Evolutionary conservation across 2,888 invertebrate genomes (phyloP), one percentile per base, ranked within the genome.

Genomic region (Diogma glabrata): DNA sequence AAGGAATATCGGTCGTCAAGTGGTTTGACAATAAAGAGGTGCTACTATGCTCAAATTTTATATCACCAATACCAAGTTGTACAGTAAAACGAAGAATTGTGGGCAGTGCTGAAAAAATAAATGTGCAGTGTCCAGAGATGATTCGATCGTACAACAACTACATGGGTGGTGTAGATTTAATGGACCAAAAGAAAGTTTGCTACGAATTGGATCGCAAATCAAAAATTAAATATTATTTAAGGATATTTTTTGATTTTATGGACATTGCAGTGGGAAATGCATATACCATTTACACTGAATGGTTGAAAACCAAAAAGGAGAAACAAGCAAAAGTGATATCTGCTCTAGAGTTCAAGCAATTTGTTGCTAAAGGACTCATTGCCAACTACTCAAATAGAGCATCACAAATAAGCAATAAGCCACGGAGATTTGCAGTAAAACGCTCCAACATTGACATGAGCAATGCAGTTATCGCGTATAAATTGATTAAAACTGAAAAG

Each of bases 111-210:
- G 45, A 52, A 16, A 51, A 50, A 46, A 23, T 53, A 16, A 45
- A 53, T 30, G 46, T 55, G 8, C 40, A 5, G 16, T 53, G 53
- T 33, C 50, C 50, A 17, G 17, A 47, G 23, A 28, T 53, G n/a
- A 26, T 53, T 2, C 26, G 6, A 16, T 10, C 23, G 3, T 52
- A 50, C n/a, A 47, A 50, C 23, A 24, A 45, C 28, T n/a, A 49
- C 36, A 51, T 53, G 51, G 46, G 53, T 16, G 51, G 47, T 8
- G 51, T 52, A 3, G 49, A 51, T 17, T 47, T 50, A 5, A 53
- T 53, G 52, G 45, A 55, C 38, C 54, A 53, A 36, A 47, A 50
- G 6, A 54, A 55, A 22, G 53, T 52, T n/a, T 50, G 47, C 12
- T 49, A 53, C 26, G 49, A 53, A 36, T 20, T 50, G 10, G 53